These are phyloP conservation scores for Schrankia costaestrigalis DNA, from an alignment of 2,888 invertebrate species.

Conservation along the genomic window DNA sequence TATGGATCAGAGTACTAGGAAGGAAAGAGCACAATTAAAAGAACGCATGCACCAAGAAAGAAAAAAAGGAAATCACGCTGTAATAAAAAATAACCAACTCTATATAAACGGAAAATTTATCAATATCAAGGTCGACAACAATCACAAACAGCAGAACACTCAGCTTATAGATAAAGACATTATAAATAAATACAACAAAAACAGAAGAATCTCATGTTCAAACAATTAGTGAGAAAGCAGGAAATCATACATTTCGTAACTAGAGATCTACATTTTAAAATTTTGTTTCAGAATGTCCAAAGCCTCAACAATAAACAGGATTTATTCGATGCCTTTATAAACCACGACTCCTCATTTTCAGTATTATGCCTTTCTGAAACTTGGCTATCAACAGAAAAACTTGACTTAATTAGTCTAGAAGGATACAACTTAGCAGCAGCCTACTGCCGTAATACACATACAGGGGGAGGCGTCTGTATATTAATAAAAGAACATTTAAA, in stretches of 20 bases:
- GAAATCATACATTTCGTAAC: conserved; percentile 1
- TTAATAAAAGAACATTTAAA: no score
- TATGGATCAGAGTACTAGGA: not conserved
- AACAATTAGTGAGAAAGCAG: not conserved
- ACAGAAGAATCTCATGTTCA: no score
- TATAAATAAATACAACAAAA: not conserved
- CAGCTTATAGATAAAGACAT: no score
- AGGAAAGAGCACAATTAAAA: no score
- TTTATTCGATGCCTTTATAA: no score
- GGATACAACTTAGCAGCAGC: no score
- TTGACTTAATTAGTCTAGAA: no score
- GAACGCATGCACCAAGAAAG: conserved; percentile 2
- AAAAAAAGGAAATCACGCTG: conserved; percentile 1
- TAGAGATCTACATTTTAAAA: conserved; percentile 1
- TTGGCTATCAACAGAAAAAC: no score
- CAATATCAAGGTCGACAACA: not conserved
- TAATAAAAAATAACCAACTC: conserved; percentile 2
- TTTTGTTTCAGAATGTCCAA: conserved; percentile 2
- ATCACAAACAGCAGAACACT: not conserved
- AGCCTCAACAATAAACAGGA: not conserved
- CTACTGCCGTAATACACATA: no score
- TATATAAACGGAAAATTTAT: conserved; percentile 1
- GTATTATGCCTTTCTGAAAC: no score
- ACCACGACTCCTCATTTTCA: no score
- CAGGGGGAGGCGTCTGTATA: no score